Percentiles rank a stretch among this genome's conserved stretches.
phyloP scores from a whole-genome alignment of 1,140 invertebrate genomes.

The Aphelenchoides fujianensis region DNA sequence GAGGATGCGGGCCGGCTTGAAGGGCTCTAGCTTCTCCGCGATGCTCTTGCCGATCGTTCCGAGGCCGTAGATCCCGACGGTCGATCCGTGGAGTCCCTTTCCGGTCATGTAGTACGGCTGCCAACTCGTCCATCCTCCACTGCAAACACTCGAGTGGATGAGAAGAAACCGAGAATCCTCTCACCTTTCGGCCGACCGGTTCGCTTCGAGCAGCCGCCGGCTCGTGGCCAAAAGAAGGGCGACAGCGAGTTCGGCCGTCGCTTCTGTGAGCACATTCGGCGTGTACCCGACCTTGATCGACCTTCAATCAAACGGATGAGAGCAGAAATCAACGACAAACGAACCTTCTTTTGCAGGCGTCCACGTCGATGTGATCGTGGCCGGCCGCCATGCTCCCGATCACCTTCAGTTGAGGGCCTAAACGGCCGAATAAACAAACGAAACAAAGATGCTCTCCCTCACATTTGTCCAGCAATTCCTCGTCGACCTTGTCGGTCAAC shows the following conservation, averaged over 20 bases:
- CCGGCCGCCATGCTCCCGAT: constrained; percentile 87
- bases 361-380: constrained; percentile 67
- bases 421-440: constrained; percentile 40
- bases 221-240: constrained; percentile 76
- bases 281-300: constrained; percentile 75
- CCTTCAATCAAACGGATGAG: constrained; percentile 67
- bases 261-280: constrained; percentile 84
- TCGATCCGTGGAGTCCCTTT: constrained; percentile 73
- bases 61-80: constrained; percentile 74
- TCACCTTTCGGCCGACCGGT: constrained; percentile 69
- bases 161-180: background rate
- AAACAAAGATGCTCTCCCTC: constrained; percentile 38
- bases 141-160: constrained; percentile 64
- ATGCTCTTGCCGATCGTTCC: constrained; percentile 65
- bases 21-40: constrained; percentile 61
- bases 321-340: background rate
- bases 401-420: constrained; percentile 76
- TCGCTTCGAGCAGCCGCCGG: constrained; percentile 77
- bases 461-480: constrained; percentile 71
- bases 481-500: constrained; percentile 79
- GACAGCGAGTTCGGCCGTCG: constrained; percentile 82
- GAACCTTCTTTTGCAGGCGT: constrained; percentile 62
- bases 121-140: constrained; percentile 78
- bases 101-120: constrained; percentile 85
- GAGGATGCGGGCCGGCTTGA: constrained; percentile 56